A percentile compares a stretch with the other conserved stretches of the same genome.
phyloP scores from a whole-genome alignment of 2,113 vertebrate species.

The Loxodonta africana region DNA sequence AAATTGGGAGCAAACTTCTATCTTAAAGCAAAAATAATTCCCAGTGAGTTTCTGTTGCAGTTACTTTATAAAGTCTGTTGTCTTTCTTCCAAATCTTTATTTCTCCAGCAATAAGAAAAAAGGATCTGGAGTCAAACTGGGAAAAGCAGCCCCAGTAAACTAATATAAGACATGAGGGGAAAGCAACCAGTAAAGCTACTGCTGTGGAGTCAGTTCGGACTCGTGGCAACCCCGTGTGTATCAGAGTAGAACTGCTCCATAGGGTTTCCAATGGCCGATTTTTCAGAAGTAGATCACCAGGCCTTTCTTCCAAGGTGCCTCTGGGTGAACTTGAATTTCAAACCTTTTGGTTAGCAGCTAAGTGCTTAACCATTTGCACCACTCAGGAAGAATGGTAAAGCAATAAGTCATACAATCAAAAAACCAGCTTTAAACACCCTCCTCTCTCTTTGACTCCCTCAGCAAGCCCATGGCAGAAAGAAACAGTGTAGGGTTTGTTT shows the following conservation, averaged over 20 bases:
- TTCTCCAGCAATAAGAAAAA: not conserved
- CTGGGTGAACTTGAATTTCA: too few species aligned
- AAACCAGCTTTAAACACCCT: not conserved
- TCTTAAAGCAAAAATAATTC: slow-evolving; percentile 12
- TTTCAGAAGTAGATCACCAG: too few species aligned
- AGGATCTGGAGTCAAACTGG: not conserved
- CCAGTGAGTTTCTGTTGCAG: not conserved
- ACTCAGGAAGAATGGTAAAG: not conserved
- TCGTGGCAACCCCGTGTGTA: too few species aligned
- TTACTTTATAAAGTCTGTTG: not conserved
- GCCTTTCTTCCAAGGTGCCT: too few species aligned
- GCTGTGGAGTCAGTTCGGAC: too few species aligned
- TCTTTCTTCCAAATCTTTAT: not conserved
- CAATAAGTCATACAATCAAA: not conserved
- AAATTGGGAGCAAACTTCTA: not conserved
- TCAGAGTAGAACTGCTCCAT: too few species aligned
- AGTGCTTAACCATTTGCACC: too few species aligned
- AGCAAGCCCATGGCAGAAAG: not conserved
- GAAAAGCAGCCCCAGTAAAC: not conserved
- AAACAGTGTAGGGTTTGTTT: not conserved
- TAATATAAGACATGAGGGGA: not conserved
- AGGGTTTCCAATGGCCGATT: too few species aligned
- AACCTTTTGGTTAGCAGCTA: too few species aligned
- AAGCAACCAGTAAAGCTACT: not conserved
- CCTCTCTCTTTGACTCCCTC: not conserved